Evolutionary conservation across 2,888 invertebrate species (phyloP).

Genomic region (Torymus tubicola): DNA sequence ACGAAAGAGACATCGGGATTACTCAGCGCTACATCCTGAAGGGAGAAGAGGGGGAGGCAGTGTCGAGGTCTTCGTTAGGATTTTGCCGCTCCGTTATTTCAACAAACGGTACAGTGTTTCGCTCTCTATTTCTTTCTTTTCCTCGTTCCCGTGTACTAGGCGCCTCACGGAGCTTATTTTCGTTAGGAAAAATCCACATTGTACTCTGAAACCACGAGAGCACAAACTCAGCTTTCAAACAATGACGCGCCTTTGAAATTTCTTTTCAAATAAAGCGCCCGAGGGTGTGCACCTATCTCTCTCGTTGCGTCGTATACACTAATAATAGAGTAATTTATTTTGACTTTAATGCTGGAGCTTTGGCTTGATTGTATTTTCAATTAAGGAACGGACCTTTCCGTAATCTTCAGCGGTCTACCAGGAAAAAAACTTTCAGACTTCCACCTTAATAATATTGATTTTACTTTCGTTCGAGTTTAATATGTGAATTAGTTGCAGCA

Average conservation of each 20-base stretch:
- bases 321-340: too few relatives aligned
- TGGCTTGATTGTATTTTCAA: slow-evolving; percentile 7
- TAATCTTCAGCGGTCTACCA: too few relatives aligned
- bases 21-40: slow-evolving; percentile 34
- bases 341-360: neutral
- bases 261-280: slow-evolving; percentile 1
- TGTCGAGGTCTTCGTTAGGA: neutral
- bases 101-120: neutral
- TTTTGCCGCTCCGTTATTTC: neutral
- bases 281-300: too few relatives aligned
- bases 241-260: slow-evolving; percentile 21
- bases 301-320: too few relatives aligned
- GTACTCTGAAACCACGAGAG: too few relatives aligned
- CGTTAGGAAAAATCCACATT: slow-evolving; percentile 9
- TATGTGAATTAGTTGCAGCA: slow-evolving; percentile 1
- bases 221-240: slow-evolving; percentile 15
- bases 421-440: too few relatives aligned
- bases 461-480: slow-evolving; percentile 8
- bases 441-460: neutral
- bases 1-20: slow-evolving; percentile 29
- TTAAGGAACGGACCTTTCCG: neutral
- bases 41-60: neutral
- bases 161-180: slow-evolving; percentile 10
- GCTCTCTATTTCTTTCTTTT: too few relatives aligned
- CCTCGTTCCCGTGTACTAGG: too few relatives aligned